Evolutionary conservation across 2,888 invertebrate species (phyloP), one percentile per base, ranked within the genome.

Genomic region (Apodemia duryi): DNA sequence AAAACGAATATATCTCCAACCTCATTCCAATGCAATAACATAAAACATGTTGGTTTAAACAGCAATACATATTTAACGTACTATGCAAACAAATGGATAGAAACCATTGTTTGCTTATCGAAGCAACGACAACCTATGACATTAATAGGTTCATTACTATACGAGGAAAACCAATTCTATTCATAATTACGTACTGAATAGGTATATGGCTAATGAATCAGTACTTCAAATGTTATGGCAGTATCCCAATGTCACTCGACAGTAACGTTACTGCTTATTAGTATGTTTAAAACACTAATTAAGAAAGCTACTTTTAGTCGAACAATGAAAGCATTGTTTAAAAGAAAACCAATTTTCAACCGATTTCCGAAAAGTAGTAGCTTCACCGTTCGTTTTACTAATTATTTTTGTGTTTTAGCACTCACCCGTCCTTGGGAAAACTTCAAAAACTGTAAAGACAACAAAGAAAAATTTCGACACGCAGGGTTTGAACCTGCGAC

Each of bases 121-220:
- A 2, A 29, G 54, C 29, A 13, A 28, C 54, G 54, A 57, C 54
- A 57, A 57, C 54, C 54, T 32, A 57, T 57, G 54, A 57, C 54
- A 57, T 57, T 57, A 57, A 57, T 57, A 57, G 32, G 11, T 57
- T 57, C 29, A 13, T 57, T 57, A 29, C 54, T 29, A 32, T 57
- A 57, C 54, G 54, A 57, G 54, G 54, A 57, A 57, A 57, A 57
- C 54, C 54, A 57, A 32, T 57, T 57, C 54, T 57, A 32, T 57
- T 57, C 54, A 57, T 32, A 29, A 57, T 29, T 46, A 46, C 46
- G 13, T 13, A 46, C 5, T 46, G 46, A 46, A 46, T 9, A 46
- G 9, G 43, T 10, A 46, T 46, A 13, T 5, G 46, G 13, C 4
- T 46, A 46, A 46, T 46, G 46, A 46, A 46, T 46, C 46, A 46